Conservation (phyloP, 2,113 vertebrate genomes). For the Amphiprion percula region DNA sequence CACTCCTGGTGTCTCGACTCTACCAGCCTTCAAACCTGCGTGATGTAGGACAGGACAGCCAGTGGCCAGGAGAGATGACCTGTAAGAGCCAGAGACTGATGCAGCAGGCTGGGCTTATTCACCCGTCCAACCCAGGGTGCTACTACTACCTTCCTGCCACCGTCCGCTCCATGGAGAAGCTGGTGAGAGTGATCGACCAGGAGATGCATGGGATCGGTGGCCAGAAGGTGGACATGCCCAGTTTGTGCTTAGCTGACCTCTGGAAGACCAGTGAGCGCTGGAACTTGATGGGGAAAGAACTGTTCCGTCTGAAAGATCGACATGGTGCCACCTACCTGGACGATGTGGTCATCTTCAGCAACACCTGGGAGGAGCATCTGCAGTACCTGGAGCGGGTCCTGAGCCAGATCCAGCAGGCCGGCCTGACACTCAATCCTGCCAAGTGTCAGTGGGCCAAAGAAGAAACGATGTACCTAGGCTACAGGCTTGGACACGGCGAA, state of each 20-base stretch:
- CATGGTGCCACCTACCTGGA: slow-evolving; percentile 83
- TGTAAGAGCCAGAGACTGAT: slow-evolving; percentile 94
- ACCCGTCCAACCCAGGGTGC: slow-evolving; percentile 90
- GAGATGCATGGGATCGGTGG: slow-evolving; percentile 93
- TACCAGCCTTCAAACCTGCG: slow-evolving; percentile 92
- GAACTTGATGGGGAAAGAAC: slow-evolving; percentile 93
- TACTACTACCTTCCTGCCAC: slow-evolving; percentile 91
- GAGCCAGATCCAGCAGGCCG: no score
- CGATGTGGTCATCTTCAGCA: no score
- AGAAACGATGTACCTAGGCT: no score
- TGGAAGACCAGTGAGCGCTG: slow-evolving; percentile 92
- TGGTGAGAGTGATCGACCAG: slow-evolving; percentile 88
- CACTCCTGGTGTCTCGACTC: slow-evolving; percentile 86
- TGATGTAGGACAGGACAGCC: slow-evolving; percentile 70
- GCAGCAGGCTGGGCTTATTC: slow-evolving; percentile 90
- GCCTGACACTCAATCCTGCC: no score
- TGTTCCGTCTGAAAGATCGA: slow-evolving; percentile 90
- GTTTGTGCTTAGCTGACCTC: slow-evolving; percentile 89
- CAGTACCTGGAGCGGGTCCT: no score
- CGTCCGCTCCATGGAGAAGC: slow-evolving; percentile 94
- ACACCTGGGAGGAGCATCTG: no score
- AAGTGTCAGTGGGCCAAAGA: no score
- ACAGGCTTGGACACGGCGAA: no score
- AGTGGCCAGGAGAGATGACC: slow-evolving; percentile 77
- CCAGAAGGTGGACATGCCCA: slow-evolving; percentile 95